Base-by-base conservation (phyloP, 1,140 invertebrate species). In the Homalodisca vitripennis region DNA sequence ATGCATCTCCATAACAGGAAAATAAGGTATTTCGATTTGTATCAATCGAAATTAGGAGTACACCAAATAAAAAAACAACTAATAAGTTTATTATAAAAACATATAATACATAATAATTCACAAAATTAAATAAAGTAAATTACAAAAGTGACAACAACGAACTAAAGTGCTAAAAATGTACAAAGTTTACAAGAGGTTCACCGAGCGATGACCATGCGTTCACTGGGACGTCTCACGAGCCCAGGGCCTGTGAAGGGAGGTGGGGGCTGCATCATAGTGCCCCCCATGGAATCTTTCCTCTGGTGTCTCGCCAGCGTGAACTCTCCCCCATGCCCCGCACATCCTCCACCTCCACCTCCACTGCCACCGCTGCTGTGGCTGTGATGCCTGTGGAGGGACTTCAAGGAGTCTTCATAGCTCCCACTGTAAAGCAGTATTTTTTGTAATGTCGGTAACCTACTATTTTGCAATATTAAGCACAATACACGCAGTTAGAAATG, bases 391-490 rank as follows among this genome's bases (percentile, higher is more conserved):
- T 74, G 73, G 10, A 75, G 68, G 0, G 83, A 85, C 72, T 88
- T 87, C 41, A 88, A 75, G 0, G 86, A 88, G 67, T 88, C 87
- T 79, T 88, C 86, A 72, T 87, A 88, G 73, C 83, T 87, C 74
- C 82, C 84, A 70, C 82, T 87, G 77, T 60, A 79, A 80, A 47
- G 68, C 27, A 68, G n/a, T n/a, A n/a, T n/a, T n/a, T n/a, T n/a
- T n/a, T n/a, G n/a, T n/a, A n/a, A n/a, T n/a, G n/a, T n/a, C n/a
- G n/a, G n/a, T n/a, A n/a, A n/a, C n/a, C n/a, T n/a, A n/a, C n/a
- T n/a, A n/a, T n/a, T n/a, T n/a, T n/a, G n/a, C n/a, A n/a, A n/a
- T n/a, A n/a, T n/a, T n/a, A n/a, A n/a, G n/a, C n/a, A n/a, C n/a
- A n/a, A n/a, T n/a, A n/a, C n/a, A n/a, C n/a, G n/a, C n/a, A n/a